These are phyloP conservation scores for Sturmia bella DNA, from an alignment of 2,888 invertebrate genomes.

Conservation along the genomic window DNA sequence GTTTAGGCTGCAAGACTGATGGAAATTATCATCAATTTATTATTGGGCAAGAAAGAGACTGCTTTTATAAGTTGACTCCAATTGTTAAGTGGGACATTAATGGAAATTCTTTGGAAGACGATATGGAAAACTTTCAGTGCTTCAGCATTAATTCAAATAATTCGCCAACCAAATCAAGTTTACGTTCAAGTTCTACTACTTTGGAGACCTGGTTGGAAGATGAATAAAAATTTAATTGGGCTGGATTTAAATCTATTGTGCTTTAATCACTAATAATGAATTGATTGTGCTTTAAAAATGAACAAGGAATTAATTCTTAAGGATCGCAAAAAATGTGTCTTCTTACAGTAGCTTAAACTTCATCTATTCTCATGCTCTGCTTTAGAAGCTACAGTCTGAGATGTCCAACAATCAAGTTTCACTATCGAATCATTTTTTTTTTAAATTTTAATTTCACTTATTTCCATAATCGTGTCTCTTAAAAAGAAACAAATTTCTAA, in stretches of 20 bases:
- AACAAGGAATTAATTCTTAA: neutral
- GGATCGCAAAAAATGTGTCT: neutral
- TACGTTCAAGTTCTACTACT: constrained; percentile 80
- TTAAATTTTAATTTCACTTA: too few relatives aligned
- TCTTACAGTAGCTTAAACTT: too few relatives aligned
- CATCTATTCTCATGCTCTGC: too few relatives aligned
- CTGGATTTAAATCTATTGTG: neutral
- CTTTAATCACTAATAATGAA: neutral
- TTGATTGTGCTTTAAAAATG: neutral
- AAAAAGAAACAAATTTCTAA: too few relatives aligned
- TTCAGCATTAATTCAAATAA: constrained; percentile 75
- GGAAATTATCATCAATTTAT: constrained; percentile 78
- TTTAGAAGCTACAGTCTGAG: too few relatives aligned
- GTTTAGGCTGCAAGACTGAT: constrained; percentile 76
- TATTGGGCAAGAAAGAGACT: constrained; percentile 76
- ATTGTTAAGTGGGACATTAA: constrained; percentile 80
- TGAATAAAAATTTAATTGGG: constrained; percentile 68
- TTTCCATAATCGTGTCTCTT: too few relatives aligned
- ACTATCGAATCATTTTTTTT: too few relatives aligned
- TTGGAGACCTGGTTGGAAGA: constrained; percentile 82
- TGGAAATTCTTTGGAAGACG: constrained; percentile 78
- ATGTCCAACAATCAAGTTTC: too few relatives aligned
- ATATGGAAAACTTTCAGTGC: constrained; percentile 71
- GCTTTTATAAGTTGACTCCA: constrained; percentile 73
- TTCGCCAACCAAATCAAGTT: constrained; percentile 77